Conservation (phyloP, 1,140 invertebrate genomes). For the Drosophila kanapiae region DNA sequence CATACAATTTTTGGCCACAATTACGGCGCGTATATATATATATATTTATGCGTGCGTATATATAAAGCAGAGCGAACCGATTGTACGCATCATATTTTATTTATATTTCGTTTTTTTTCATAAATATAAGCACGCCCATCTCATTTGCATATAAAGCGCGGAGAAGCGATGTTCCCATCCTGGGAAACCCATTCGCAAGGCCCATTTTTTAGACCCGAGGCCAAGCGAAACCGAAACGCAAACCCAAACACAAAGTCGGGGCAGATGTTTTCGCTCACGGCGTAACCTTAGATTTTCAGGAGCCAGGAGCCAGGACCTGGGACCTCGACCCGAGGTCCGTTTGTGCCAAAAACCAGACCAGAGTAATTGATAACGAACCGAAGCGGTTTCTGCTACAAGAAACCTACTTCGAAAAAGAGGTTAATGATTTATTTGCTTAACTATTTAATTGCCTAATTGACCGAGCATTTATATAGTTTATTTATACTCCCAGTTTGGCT, state of each 20-base stretch:
- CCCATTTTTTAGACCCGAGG: conserved; percentile 42
- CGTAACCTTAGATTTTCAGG: background rate
- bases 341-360: background rate
- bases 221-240: conserved; percentile 26
- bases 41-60: conserved; percentile 11
- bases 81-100: conserved; percentile 72
- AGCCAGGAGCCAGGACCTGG: background rate
- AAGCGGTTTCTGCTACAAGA: background rate
- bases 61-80: conserved; percentile 27
- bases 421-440: background rate
- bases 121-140: conserved; percentile 78
- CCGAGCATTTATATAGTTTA: background rate
- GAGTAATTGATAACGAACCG: background rate
- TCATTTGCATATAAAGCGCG: conserved; percentile 68
- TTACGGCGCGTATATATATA: conserved; percentile 37
- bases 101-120: conserved; percentile 34
- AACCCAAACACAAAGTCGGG: conserved; percentile 26
- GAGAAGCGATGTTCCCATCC: background rate
- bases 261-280: conserved; percentile 69
- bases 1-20: conserved; percentile 67
- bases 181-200: conserved; percentile 24
- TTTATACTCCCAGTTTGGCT: background rate
- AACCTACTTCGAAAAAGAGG: background rate
- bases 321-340: background rate
- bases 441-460: conserved; percentile 10